Base-by-base conservation (phyloP, 2,113 vertebrate genomes). In the Callaeas wilsoni region DNA sequence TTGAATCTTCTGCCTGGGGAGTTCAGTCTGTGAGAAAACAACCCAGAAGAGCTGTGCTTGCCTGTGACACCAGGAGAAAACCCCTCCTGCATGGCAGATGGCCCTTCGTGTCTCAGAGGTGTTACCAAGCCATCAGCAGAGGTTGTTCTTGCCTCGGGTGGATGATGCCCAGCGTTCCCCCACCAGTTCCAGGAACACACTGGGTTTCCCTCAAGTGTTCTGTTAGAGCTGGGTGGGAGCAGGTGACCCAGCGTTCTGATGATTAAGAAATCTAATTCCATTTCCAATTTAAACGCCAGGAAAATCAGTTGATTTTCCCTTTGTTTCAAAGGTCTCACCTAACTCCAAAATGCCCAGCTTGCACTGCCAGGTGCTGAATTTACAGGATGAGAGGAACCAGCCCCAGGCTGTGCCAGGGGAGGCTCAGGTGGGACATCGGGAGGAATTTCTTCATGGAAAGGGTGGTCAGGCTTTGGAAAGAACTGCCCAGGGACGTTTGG, bases 401-500 rank as follows among this genome's bases (percentile, higher is more conserved):
- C 63, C 30, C n/a, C 39, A 47, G 3, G 25, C 33, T 46, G n/a
- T 0, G 39, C 16, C 53, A 53, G 62, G n/a, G 18, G 5, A 60
- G 53, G 7, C 0, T n/a, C 69, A 46, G 62, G 7, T 0, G 16
- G 53, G 53, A 10, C 60, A 46, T 0, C 53, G 75, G 69, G 0
- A 53, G 70, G 53, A 53, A 32, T 55, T 89, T 32, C 33, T 0
- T 2, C 47, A 18, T 12, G 17, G 53, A 76, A 11, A 62, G 14
- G 29, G 3, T 26, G 25, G 0, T 39, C 13, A 68, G 25, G 4
- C 1, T 0, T 3, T 53, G 46, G 39, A 0, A 53, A 0, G 23
- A 0, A 16, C 39, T 76, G 20, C 7, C 39, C 53, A 82, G 62
- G 29, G 39, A 46, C 23, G 9, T 60, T 14, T 82, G 69, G 33